Base-by-base conservation (phyloP, 2,888 invertebrate genomes). In the Formica aserva region DNA sequence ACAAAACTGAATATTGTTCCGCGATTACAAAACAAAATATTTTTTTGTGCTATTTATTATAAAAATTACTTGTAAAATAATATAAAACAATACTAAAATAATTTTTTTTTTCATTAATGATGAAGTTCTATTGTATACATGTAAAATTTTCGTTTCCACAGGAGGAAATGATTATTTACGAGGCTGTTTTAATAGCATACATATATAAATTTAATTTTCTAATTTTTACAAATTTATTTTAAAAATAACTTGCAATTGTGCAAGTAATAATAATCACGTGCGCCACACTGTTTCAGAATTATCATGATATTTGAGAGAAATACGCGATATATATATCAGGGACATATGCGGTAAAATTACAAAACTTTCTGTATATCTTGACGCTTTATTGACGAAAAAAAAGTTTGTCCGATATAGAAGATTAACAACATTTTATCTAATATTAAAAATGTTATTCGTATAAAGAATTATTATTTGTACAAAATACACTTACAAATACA, bases 301-400 rank as follows among this genome's bases (percentile, higher is more conserved):
- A 29, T 18, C 15, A 15, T 5, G 9, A 0, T 60, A 29, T 60
- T 26, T 60, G 18, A 60, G 29, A 60, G 26, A 74, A 1, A 74
- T 32, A 29, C 6, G n/a, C 15, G 26, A 22, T 6, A 35, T 32
- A 32, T 35, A 35, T 35, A 6, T n/a, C 9, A 41, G 15, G 15
- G 45, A 45, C 22, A 35, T 62, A 8, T 15, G 15, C 22, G n/a
- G n/a, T 62, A 75, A 62, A 75, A 45, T n/a, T n/a, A 22, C 15
- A 62, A 32, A 75, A 75, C 62, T 75, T 62, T 9, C n/a, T 15
- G 6, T 75, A 75, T 62, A 75, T 75, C 4, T 22, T n/a, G n/a
- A 74, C 41, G n/a, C 9, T 22, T 48, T 63, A 22, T 35, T 75
- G 15, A 5, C 45, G 41, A 15, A 26, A 13, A 0, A 71, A 72